Evolutionary conservation across 2,113 vertebrate species (phyloP), one percentile per base, ranked within the genome.

Genomic region (Picathartes gymnocephalus): DNA sequence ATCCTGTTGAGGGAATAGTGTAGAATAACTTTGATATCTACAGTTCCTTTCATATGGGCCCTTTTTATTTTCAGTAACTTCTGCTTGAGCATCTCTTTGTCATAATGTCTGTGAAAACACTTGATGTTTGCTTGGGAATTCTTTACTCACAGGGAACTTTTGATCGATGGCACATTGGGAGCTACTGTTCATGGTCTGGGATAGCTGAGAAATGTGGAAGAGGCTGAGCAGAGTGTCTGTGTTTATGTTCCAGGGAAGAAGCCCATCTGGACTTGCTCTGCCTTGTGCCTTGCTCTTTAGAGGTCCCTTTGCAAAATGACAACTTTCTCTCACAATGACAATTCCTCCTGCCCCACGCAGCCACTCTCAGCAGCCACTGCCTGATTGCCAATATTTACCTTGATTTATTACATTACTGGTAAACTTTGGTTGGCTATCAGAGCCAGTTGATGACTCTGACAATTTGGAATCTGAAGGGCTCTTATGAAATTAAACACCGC

Each of bases 401-500:
- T 93, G 58, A 83, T 90, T 93, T 86, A 96, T 95, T 92, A 71
- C 56, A 68, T 76, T 81, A 9, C 74, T 92, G 83, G 83, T 84
- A 95, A 96, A 94, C 90, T 92, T 94, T 37, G n/a, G 47, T 90
- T 91, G 79, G 85, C 93, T 93, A 86, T 95, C 90, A 70, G 89
- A 93, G 66, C 71, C 88, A 51, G 86, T 71, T 39, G 84, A 95
- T 94, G 94, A 94, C 86, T 93, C 68, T 87, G 93, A 83, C 92
- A 81, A 88, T 95, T 94, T 94, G 93, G 95, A 97, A 97, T 96
- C 83, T 90, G 90, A 95, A 95, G 95, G 92, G 84, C 90, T 92
- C 85, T 87, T 93, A 93, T 45, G 91, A 97, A 98, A 97, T 97
- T 96, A 98, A 97, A 97, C 92, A 85, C 71, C 57, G 21, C 89